These are phyloP conservation scores for Bufotes viridis DNA, from an alignment of 2,797 vertebrate genomes.

Conservation along the genomic window DNA sequence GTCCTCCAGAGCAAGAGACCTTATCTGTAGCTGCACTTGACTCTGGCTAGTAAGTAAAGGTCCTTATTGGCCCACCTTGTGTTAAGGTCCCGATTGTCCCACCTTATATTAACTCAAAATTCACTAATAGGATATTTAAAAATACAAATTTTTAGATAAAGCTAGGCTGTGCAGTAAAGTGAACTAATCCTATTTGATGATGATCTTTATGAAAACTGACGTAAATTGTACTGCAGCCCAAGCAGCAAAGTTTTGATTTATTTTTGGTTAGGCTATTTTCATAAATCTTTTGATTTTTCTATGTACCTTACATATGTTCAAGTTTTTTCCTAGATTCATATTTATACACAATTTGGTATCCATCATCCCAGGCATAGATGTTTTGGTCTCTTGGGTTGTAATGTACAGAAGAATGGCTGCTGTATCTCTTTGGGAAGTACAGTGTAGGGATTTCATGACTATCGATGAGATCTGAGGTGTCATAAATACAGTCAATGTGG, in stretches of 20 bases:
- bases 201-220: background rate
- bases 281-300: background rate
- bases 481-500: conserved; percentile 85
- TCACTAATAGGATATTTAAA: background rate
- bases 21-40: too few species aligned
- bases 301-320: conserved; percentile 7
- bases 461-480: conserved; percentile 78
- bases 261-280: background rate
- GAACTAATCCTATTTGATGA: background rate
- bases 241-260: background rate
- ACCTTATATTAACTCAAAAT: background rate
- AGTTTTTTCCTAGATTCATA: conserved; percentile 74
- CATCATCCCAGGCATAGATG: conserved; percentile 93
- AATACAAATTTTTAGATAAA: too few species aligned
- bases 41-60: too few species aligned
- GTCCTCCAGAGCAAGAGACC: too few species aligned
- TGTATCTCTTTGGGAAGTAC: conserved; percentile 86
- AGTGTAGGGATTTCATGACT: conserved; percentile 73
- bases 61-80: too few species aligned
- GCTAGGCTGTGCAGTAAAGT: background rate
- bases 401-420: conserved; percentile 85
- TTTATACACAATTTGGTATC: conserved; percentile 91
- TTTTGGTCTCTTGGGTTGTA: conserved; percentile 88
- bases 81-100: too few species aligned
- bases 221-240: background rate